Conservation (phyloP, 1,140 invertebrate species). For the Tetragnatha versicolor region DNA sequence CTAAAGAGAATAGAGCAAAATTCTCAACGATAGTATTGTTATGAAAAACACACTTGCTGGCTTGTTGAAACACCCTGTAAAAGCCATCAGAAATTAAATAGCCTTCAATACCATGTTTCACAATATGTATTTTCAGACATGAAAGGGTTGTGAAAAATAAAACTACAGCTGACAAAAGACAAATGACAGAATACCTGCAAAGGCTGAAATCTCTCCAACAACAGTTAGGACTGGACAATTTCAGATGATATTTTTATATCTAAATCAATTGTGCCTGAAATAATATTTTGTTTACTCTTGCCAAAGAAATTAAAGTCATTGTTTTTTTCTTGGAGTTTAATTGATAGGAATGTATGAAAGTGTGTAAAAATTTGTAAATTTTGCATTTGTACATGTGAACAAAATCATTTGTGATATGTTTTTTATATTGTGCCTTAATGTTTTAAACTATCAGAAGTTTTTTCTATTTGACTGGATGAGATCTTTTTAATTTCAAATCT, state of each 20-base stretch:
- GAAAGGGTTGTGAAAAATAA: no score
- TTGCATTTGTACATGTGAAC: no score
- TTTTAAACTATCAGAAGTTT: background rate
- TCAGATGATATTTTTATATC: slow-evolving; percentile 38
- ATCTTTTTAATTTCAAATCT: background rate
- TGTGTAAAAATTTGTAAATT: background rate
- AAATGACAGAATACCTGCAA: slow-evolving; percentile 18
- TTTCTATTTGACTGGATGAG: no score
- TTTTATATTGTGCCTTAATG: background rate
- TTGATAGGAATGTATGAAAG: background rate
- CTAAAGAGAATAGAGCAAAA: no score
- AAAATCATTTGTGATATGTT: no score
- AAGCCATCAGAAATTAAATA: no score
- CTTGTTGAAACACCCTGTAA: no score
- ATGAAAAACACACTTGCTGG: no score
- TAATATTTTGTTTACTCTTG: slow-evolving; percentile 19
- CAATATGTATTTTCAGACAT: no score
- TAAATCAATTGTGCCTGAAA: background rate
- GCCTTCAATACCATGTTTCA: no score
- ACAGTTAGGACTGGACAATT: slow-evolving; percentile 27
- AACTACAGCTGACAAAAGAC: background rate
- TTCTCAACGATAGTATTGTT: no score
- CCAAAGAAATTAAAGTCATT: slow-evolving; percentile 33
- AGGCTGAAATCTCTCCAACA: slow-evolving; percentile 21
- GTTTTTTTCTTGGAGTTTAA: slow-evolving; percentile 6